Evolutionary conservation across 2,113 vertebrate species (phyloP).

Genomic region (Tichodroma muraria): DNA sequence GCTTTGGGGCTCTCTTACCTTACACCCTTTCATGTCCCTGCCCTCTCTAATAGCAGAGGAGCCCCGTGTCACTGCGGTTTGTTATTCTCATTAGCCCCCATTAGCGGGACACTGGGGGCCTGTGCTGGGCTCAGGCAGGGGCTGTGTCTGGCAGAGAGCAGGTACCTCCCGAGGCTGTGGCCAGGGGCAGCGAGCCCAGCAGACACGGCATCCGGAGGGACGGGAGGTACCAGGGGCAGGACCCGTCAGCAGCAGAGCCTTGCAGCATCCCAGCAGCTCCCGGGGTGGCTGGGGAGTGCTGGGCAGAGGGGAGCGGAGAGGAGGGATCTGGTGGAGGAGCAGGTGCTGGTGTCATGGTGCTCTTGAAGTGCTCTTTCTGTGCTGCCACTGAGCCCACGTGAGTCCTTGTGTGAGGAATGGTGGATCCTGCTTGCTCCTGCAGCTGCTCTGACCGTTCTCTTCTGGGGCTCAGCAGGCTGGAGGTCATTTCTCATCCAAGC

Average conservation of each 20-base stretch:
- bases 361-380: fast-evolving
- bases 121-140: background rate
- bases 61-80: background rate
- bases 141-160: too few relatives aligned
- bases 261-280: background rate
- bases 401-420: fast-evolving
- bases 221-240: background rate
- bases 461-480: fast-evolving
- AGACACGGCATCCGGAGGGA: fast-evolving
- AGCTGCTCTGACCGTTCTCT: background rate
- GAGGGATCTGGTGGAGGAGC: background rate
- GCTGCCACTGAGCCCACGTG: fast-evolving
- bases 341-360: fast-evolving
- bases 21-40: background rate
- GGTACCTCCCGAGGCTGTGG: background rate
- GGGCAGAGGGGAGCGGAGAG: background rate
- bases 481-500: background rate
- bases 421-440: background rate
- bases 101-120: background rate
- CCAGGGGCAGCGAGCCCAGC: background rate
- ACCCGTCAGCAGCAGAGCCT: fast-evolving
- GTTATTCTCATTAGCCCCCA: slow-evolving; percentile 17
- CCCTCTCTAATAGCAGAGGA: background rate
- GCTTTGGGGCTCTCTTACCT: background rate
- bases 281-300: background rate